These are phyloP conservation scores for Leptogaster cylindrica DNA, from an alignment of 2,888 invertebrate genomes.

Conservation along the genomic window DNA sequence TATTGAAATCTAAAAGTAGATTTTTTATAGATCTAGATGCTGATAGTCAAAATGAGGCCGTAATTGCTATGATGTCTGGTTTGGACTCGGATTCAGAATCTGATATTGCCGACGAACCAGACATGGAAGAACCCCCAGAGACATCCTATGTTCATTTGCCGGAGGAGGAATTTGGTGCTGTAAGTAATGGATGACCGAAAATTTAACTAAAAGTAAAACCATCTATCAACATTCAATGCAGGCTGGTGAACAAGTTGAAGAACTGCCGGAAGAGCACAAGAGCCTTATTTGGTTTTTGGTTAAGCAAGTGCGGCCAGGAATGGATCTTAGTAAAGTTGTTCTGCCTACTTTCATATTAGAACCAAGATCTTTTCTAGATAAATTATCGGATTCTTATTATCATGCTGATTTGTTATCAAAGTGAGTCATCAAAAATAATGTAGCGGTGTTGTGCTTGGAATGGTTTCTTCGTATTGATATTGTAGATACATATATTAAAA, in stretches of 20 bases:
- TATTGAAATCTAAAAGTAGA: no score
- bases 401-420: conserved; percentile 87
- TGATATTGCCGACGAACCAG: conserved; percentile 62
- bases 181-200: conserved; percentile 50
- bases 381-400: conserved; percentile 91
- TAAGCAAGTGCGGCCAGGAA: conserved; percentile 94
- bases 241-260: conserved; percentile 87
- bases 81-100: conserved; percentile 68
- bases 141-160: conserved; percentile 67
- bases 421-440: conserved; percentile 64
- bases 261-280: conserved; percentile 93
- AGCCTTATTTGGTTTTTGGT: conserved; percentile 92
- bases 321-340: conserved; percentile 87
- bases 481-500: no score
- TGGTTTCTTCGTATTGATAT: no score
- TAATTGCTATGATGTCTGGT: conserved; percentile 63
- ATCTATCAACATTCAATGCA: conserved; percentile 53
- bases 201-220: conserved; percentile 11
- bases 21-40: conserved; percentile 70
- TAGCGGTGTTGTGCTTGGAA: no score
- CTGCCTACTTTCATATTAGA: conserved; percentile 94
- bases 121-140: conserved; percentile 64
- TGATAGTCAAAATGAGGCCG: conserved; percentile 70
- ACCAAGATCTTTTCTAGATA: conserved; percentile 91
- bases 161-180: conserved; percentile 69